Evolutionary conservation across 1,140 invertebrate species (phyloP).

Genomic region (Dufourea novaeangliae): DNA sequence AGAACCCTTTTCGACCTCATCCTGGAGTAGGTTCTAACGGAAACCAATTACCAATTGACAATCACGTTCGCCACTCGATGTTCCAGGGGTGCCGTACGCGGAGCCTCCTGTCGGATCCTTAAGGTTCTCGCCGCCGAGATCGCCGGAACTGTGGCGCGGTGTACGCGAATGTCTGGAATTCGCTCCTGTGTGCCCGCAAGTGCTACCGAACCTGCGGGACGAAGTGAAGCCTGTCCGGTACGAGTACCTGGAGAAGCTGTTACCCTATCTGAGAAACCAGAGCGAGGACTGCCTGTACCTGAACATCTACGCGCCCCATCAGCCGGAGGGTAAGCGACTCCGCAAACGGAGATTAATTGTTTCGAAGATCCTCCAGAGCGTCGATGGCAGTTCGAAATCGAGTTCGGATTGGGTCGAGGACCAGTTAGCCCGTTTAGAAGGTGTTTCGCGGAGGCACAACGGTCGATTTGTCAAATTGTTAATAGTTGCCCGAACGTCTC

Average conservation of each 20-base stretch:
- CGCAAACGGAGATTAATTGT: conserved; percentile 35
- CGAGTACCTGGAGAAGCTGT: conserved; percentile 86
- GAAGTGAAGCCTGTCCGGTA: conserved; percentile 85
- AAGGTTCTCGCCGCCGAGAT: conserved; percentile 93
- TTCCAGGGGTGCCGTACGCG: conserved; percentile 93
- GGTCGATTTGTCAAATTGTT: neutral
- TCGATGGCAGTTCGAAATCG: conserved; percentile 14
- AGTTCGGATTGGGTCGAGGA: neutral
- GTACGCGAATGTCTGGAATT: conserved; percentile 88
- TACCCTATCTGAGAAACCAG: conserved; percentile 89
- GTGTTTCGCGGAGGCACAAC: neutral
- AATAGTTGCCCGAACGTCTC: neutral
- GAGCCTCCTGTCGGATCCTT: conserved; percentile 91
- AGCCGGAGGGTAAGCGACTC: conserved; percentile 81
- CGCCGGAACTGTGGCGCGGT: conserved; percentile 87
- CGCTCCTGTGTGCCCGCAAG: conserved; percentile 93
- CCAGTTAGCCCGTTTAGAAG: neutral
- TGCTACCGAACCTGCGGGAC: conserved; percentile 84
- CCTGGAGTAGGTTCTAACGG: neutral
- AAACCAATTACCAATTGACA: neutral
- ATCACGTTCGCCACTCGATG: neutral
- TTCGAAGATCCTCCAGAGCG: conserved; percentile 8
- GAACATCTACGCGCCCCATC: conserved; percentile 94
- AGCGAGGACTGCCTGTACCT: conserved; percentile 96
- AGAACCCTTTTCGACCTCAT: neutral